Conservation (phyloP, 2,113 vertebrate species). For the Dasyornis broadbenti region DNA sequence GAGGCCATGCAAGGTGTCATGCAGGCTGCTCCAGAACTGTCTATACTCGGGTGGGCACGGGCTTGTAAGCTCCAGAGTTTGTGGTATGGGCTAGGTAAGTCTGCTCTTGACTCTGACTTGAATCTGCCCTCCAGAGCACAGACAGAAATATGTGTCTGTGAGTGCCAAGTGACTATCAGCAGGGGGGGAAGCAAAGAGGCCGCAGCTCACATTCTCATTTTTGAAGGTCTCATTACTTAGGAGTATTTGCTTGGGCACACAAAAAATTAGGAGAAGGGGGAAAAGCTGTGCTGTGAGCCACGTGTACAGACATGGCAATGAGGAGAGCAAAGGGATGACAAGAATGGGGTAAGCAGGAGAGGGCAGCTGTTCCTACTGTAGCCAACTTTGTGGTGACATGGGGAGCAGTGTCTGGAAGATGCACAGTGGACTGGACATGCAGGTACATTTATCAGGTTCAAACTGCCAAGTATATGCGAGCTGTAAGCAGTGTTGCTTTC, state of each 20-base stretch:
- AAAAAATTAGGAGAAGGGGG: background rate
- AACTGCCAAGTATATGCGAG: background rate
- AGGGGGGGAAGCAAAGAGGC: background rate
- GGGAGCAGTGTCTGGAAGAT: background rate
- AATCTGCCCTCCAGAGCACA: background rate
- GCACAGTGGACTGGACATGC: background rate
- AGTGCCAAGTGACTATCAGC: background rate
- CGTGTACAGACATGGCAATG: background rate
- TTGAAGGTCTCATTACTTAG: background rate
- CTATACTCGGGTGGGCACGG: background rate
- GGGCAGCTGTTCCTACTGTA: background rate
- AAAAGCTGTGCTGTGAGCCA: background rate
- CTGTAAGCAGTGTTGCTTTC: background rate
- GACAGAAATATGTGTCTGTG: background rate
- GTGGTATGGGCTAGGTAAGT: background rate
- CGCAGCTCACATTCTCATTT: background rate
- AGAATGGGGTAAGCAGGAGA: background rate
- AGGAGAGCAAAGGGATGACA: background rate
- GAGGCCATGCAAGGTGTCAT: background rate
- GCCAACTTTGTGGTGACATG: background rate
- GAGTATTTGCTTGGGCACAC: background rate
- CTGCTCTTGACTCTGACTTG: background rate
- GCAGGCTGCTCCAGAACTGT: background rate
- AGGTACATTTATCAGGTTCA: background rate
- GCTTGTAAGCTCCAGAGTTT: background rate